phyloP scores from a whole-genome alignment of 2,113 vertebrate genomes.

The Dasyornis broadbenti region DNA sequence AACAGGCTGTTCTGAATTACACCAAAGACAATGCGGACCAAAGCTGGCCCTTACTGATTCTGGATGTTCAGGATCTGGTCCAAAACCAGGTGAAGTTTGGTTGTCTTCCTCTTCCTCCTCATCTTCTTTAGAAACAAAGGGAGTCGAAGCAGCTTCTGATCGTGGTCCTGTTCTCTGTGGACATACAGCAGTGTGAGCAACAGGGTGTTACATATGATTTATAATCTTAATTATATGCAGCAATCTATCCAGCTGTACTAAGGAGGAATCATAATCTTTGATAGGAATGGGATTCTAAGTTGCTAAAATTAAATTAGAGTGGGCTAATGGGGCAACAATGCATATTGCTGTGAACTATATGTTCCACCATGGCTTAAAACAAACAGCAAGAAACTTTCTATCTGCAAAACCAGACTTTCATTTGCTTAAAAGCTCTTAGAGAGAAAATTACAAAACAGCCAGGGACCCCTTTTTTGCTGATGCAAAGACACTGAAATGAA shows the following conservation, averaged over 20 bases:
- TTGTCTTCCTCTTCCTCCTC: constrained; percentile 73
- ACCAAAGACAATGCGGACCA: background rate
- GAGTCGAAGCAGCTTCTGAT: constrained; percentile 86
- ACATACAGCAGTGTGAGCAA: background rate
- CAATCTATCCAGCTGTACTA: background rate
- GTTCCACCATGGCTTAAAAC: background rate
- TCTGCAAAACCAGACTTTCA: background rate
- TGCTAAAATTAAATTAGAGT: background rate
- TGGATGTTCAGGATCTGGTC: constrained; percentile 88
- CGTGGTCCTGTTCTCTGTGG: constrained; percentile 84
- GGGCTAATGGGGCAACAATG: background rate
- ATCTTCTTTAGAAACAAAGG: constrained; percentile 84
- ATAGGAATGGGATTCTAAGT: background rate
- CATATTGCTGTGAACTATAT: background rate
- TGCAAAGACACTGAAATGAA: background rate
- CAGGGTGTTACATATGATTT: background rate
- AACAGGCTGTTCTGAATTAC: background rate
- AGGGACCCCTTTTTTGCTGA: background rate
- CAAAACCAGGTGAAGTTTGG: constrained; percentile 84
- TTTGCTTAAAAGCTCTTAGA: background rate
- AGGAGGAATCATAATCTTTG: background rate
- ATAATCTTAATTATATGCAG: background rate
- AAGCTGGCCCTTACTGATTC: constrained; percentile 84
- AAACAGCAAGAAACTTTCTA: background rate
- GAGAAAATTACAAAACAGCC: background rate